Percentiles rank a stretch among this genome's conserved stretches.
These are phyloP conservation scores for Arctia plantaginis DNA, from an alignment of 2,888 invertebrate species.

Conservation along the genomic window DNA sequence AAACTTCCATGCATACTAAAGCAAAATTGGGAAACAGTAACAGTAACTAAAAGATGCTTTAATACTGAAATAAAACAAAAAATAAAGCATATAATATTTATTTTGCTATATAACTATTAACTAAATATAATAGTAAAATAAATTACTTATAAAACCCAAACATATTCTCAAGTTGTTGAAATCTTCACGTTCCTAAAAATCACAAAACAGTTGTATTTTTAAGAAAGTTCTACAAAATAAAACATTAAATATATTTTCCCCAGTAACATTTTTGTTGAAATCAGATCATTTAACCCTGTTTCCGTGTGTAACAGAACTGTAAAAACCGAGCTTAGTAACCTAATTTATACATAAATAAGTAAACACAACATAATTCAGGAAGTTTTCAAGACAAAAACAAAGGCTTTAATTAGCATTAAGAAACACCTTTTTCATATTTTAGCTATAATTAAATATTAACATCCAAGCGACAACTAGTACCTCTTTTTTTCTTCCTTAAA, in stretches of 20 bases:
- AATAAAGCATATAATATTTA: neutral
- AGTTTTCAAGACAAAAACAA: no score
- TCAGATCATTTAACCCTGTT: neutral
- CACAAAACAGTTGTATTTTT: neutral
- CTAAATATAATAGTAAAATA: neutral
- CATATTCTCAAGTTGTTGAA: neutral
- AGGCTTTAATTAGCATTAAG: no score
- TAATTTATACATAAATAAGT: no score
- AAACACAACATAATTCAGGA: no score
- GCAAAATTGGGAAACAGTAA: neutral
- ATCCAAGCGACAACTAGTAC: no score
- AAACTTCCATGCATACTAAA: no score
- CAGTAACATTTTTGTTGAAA: neutral
- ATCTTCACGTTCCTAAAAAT: neutral
- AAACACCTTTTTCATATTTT: no score
- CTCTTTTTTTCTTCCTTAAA: no score
- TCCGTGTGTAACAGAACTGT: neutral
- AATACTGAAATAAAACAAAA: neutral
- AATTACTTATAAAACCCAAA: slow-evolving; percentile 2
- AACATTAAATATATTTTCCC: neutral
- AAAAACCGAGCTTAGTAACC: neutral
- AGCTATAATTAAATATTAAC: no score
- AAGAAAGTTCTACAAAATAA: neutral
- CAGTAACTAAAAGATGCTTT: neutral
- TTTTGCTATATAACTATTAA: neutral